These are phyloP conservation scores for Drosophila equinoxialis DNA, from an alignment of 1,140 invertebrate species.

Conservation along the genomic window DNA sequence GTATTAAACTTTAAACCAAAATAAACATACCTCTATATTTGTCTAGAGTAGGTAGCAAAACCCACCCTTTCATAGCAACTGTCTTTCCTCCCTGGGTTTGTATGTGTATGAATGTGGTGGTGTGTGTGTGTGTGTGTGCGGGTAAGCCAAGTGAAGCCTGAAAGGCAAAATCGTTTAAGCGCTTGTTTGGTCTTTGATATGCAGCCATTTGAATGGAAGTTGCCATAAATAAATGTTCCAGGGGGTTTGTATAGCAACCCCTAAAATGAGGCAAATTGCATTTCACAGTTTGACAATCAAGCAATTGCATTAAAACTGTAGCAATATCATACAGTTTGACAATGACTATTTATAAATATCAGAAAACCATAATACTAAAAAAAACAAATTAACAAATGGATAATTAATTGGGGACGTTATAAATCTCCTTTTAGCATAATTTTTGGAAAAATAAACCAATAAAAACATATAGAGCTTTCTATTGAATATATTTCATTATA, in stretches of 20 bases:
- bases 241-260: slow-evolving; percentile 26
- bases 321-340: not conserved
- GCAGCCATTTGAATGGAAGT: slow-evolving; percentile 38
- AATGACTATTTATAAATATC: not conserved
- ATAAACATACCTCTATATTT: slow-evolving; percentile 7
- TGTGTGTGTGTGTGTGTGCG: too few relatives aligned
- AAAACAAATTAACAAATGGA: too few relatives aligned
- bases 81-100: not conserved
- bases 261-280: slow-evolving; percentile 33
- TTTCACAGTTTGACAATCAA: slow-evolving; percentile 17
- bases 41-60: not conserved
- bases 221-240: slow-evolving; percentile 13
- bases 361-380: not conserved
- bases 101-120: too few relatives aligned
- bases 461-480: too few relatives aligned
- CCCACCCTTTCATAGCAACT: not conserved
- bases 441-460: too few relatives aligned
- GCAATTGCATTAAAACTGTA: not conserved
- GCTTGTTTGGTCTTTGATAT: slow-evolving; percentile 45
- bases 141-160: slow-evolving; percentile 22
- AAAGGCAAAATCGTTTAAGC: slow-evolving; percentile 44
- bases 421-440: too few relatives aligned
- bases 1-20: not conserved
- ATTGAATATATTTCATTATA: not conserved
- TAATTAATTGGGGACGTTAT: too few relatives aligned